A percentile compares a stretch with the other conserved stretches of the same genome.
Conservation (phyloP, 2,888 invertebrate genomes). For the Agriotes lineatus region DNA sequence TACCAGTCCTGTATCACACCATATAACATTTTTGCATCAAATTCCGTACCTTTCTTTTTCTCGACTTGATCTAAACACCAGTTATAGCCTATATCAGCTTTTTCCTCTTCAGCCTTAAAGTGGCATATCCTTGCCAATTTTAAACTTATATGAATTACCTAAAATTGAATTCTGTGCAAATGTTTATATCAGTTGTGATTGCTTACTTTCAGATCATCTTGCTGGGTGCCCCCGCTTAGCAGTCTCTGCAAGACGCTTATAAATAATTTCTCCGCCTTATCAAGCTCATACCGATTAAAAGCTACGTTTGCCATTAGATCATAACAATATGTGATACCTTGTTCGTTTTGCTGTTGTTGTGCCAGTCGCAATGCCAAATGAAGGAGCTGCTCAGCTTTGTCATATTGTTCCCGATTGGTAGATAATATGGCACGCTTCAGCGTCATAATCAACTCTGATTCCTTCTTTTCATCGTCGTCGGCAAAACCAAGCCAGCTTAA, state of each 20-base stretch:
- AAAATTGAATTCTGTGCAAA: slow-evolving; percentile 17
- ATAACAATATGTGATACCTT: slow-evolving; percentile 88
- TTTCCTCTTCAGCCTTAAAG: slow-evolving; percentile 75
- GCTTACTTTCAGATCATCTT: slow-evolving; percentile 80
- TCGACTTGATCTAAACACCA: slow-evolving; percentile 84
- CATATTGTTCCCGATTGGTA: slow-evolving; percentile 75
- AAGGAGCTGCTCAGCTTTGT: slow-evolving; percentile 86
- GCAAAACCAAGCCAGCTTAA: slow-evolving; percentile 73
- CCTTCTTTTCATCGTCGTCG: slow-evolving; percentile 74
- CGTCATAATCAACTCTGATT: slow-evolving; percentile 76
- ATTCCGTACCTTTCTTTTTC: slow-evolving; percentile 71
- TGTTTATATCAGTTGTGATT: too few species aligned
- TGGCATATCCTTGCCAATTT: slow-evolving; percentile 91
- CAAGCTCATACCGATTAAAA: slow-evolving; percentile 79
- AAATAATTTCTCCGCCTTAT: slow-evolving; percentile 90
- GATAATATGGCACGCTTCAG: slow-evolving; percentile 85
- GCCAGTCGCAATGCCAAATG: slow-evolving; percentile 89
- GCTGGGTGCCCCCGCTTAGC: slow-evolving; percentile 76
- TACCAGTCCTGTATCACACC: slow-evolving; percentile 89
- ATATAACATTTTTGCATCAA: slow-evolving; percentile 76
- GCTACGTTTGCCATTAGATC: slow-evolving; percentile 96
- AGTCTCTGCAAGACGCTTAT: slow-evolving; percentile 80
- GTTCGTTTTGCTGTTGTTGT: slow-evolving; percentile 81
- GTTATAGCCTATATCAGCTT: slow-evolving; percentile 85
- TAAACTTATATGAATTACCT: slow-evolving; percentile 87